Evolutionary conservation across 2,797 vertebrate genomes (phyloP).

Genomic region (Cyprinella venusta): DNA sequence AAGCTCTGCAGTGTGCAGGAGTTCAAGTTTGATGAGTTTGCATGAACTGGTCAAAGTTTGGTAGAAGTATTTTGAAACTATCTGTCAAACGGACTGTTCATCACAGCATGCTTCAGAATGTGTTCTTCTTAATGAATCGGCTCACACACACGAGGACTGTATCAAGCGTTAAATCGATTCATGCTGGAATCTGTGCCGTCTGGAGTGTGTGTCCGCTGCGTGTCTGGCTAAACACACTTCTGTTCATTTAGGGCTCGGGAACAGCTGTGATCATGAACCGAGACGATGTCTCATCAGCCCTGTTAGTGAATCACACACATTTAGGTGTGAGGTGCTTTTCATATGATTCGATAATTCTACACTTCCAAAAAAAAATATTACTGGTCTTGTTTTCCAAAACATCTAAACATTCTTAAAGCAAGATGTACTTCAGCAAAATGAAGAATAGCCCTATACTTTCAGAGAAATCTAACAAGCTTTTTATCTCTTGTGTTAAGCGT

Average conservation of each 20-base stretch:
- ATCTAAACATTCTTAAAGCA: neutral
- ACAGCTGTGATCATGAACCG: conserved; percentile 52
- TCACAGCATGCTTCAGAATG: neutral
- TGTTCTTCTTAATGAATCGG: neutral
- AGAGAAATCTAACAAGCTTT: too few relatives aligned
- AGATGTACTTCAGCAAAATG: too few relatives aligned
- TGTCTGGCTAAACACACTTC: conserved; percentile 72
- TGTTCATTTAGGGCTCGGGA: conserved; percentile 69
- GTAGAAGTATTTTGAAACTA: neutral
- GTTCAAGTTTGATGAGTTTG: neutral
- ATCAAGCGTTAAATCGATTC: conserved; percentile 70
- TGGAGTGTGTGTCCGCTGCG: conserved; percentile 64
- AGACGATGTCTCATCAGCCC: conserved; percentile 26
- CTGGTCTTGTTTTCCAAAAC: too few relatives aligned
- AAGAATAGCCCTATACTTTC: neutral
- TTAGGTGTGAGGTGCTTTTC: neutral
- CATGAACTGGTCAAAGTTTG: neutral
- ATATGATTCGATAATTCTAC: neutral
- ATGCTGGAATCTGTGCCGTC: conserved; percentile 69
- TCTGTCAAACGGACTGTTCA: neutral
- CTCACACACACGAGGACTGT: conserved; percentile 57
- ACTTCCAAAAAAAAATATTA: too few relatives aligned
- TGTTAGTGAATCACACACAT: conserved; percentile 11
- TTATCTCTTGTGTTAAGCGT: neutral
- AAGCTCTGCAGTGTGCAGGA: neutral